phyloP scores from a whole-genome alignment of 1,140 invertebrate species.

The Mycetomoellerius zeteki region DNA sequence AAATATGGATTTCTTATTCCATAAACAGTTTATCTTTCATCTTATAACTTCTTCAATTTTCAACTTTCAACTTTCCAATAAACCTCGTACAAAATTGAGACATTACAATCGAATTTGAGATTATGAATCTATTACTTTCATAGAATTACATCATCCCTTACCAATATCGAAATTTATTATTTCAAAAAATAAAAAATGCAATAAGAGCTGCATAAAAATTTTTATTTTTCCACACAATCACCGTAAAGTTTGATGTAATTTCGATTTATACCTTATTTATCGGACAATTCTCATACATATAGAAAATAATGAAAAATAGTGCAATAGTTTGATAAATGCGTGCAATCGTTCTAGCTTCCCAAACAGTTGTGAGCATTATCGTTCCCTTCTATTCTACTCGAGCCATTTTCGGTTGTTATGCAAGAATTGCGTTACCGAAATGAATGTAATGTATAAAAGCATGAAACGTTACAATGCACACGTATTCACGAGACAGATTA shows the following conservation, averaged over 20 bases:
- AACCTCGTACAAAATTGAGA: neutral
- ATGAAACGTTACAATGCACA: conserved; percentile 22
- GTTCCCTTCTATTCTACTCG: neutral
- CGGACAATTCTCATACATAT: neutral
- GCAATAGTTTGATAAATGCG: conserved; percentile 18
- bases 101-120: too few relatives aligned
- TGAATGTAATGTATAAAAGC: conserved; percentile 20
- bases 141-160: neutral
- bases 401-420: conserved; percentile 52
- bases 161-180: neutral
- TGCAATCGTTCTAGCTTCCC: conserved; percentile 35
- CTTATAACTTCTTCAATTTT: neutral
- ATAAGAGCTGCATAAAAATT: neutral
- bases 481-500: conserved; percentile 4
- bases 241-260: neutral
- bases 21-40: neutral
- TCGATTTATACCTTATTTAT: conserved; percentile 15
- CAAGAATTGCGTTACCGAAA: conserved; percentile 33
- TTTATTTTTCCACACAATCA: neutral
- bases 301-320: conserved; percentile 57
- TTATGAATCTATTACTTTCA: too few relatives aligned
- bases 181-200: neutral
- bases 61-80: neutral
- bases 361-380: conserved; percentile 20
- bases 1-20: neutral